Evolutionary conservation across 1,140 invertebrate genomes (phyloP).

Genomic region (Harlomillsia oculata): DNA sequence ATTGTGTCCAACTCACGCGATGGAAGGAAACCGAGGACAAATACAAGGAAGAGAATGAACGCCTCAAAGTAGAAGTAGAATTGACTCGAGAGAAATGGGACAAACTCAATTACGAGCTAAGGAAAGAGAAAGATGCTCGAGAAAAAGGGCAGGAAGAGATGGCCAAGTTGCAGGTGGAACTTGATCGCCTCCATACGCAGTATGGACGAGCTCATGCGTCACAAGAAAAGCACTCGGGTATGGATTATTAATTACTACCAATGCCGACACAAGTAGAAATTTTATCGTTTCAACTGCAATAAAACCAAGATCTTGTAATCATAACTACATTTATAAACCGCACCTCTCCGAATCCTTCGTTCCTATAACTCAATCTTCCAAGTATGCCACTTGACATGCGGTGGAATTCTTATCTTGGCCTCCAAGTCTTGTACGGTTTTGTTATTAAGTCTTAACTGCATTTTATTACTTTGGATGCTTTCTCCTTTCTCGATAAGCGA

Average conservation of each 20-base stretch:
- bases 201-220: conserved; percentile 19
- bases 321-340: too few species aligned
- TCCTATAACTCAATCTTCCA: too few species aligned
- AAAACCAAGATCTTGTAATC: too few species aligned
- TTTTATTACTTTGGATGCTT: too few species aligned
- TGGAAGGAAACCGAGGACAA: conserved; percentile 85
- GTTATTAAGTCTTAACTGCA: too few species aligned
- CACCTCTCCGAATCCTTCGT: too few species aligned
- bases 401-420: too few species aligned
- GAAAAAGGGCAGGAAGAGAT: conserved; percentile 52
- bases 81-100: conserved; percentile 69
- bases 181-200: conserved; percentile 46
- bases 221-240: conserved; percentile 9
- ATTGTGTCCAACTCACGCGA: conserved; percentile 67
- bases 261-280: too few species aligned
- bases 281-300: too few species aligned
- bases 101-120: conserved; percentile 65
- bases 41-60: conserved; percentile 70
- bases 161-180: conserved; percentile 54
- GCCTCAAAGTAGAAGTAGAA: conserved; percentile 70
- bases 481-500: too few species aligned
- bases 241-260: background rate
- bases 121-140: conserved; percentile 54
- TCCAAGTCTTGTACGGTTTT: too few species aligned
- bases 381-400: too few species aligned